These are phyloP conservation scores for Armadillidium nasatum DNA, from an alignment of 1,140 invertebrate genomes.

Conservation along the genomic window DNA sequence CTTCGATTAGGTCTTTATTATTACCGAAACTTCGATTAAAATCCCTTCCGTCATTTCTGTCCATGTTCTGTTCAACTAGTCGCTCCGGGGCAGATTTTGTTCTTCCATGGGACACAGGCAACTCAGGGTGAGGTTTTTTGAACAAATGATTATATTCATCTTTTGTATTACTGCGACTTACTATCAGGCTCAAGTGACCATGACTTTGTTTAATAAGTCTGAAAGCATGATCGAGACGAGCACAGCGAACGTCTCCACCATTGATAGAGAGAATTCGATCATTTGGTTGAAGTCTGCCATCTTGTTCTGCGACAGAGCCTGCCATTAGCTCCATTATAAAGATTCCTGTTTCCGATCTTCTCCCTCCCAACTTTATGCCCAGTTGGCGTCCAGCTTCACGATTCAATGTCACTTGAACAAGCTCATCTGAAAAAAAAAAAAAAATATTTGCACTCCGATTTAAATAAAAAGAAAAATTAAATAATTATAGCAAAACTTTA, in stretches of 20 bases:
- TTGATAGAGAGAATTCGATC: slow-evolving; percentile 60
- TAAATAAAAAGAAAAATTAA: no score
- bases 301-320: slow-evolving; percentile 55
- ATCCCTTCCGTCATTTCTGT: slow-evolving; percentile 3
- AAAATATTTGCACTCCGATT: neutral
- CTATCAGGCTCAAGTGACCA: slow-evolving; percentile 50
- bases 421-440: slow-evolving; percentile 26
- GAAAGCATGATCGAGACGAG: slow-evolving; percentile 53
- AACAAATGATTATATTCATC: slow-evolving; percentile 42
- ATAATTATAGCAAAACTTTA: no score
- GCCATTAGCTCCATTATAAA: slow-evolving; percentile 54
- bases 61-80: neutral
- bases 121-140: slow-evolving; percentile 33
- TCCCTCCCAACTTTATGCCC: slow-evolving; percentile 52
- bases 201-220: slow-evolving; percentile 52
- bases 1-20: slow-evolving; percentile 28
- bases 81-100: slow-evolving; percentile 48
- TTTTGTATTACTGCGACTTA: slow-evolving; percentile 46
- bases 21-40: slow-evolving; percentile 33
- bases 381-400: slow-evolving; percentile 52
- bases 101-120: slow-evolving; percentile 45
- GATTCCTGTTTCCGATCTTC: slow-evolving; percentile 52
- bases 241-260: slow-evolving; percentile 52
- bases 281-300: slow-evolving; percentile 57
- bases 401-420: slow-evolving; percentile 49